Conservation (phyloP, 2,888 invertebrate species). For the Nemotelus pantherinus region DNA sequence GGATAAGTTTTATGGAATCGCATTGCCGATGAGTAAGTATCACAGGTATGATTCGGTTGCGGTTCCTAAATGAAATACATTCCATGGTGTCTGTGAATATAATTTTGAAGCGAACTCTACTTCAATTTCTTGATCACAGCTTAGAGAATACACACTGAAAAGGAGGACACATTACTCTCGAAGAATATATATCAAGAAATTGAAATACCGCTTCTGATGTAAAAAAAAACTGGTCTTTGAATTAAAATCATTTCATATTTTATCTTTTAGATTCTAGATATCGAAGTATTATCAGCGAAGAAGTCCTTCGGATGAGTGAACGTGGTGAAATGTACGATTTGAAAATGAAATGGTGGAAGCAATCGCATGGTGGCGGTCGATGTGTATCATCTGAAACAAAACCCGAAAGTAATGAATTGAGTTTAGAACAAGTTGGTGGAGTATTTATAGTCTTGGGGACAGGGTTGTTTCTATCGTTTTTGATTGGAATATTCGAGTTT, state of each 20-base stretch:
- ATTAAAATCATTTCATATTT: no score
- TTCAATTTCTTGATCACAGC: no score
- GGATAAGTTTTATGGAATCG: constrained; percentile 94
- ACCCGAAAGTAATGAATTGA: constrained; percentile 61
- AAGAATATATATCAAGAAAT: no score
- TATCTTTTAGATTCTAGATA: constrained; percentile 74
- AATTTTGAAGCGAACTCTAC: no score
- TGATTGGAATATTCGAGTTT: constrained; percentile 85
- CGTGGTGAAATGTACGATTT: constrained; percentile 81
- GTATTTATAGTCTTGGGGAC: constrained; percentile 85
- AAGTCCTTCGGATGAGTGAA: constrained; percentile 91
- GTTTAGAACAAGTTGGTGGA: constrained; percentile 81
- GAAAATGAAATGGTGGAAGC: constrained; percentile 93
- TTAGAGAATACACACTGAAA: no score
- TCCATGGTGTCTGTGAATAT: no score
- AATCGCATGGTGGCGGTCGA: constrained; percentile 61
- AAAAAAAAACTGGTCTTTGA: no score
- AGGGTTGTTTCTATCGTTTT: constrained; percentile 76
- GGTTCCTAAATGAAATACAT: no score
- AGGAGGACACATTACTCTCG: no score
- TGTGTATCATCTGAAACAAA: neutral
- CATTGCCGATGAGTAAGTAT: constrained; percentile 83
- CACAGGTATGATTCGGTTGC: neutral
- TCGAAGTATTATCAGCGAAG: constrained; percentile 83
- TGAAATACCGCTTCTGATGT: no score